These are phyloP conservation scores for Panopea generosa DNA, from an alignment of 2,888 invertebrate genomes.

Conservation along the genomic window DNA sequence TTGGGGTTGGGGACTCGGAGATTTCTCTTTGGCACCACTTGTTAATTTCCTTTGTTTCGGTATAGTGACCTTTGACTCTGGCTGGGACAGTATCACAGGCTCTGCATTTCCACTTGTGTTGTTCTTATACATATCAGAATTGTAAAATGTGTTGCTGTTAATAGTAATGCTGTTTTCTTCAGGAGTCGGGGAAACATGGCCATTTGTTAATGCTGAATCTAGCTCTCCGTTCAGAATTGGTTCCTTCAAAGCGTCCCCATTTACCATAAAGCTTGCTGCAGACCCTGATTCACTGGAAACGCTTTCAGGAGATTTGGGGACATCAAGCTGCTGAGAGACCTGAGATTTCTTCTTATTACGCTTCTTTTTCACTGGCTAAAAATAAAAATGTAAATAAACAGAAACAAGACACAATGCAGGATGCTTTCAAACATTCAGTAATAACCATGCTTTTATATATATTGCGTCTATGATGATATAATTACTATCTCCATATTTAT, in stretches of 20 bases:
- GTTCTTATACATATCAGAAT: no score
- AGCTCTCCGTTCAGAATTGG: slow-evolving; percentile 44
- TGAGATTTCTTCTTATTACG: slow-evolving; percentile 76
- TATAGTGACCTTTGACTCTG: slow-evolving; percentile 27
- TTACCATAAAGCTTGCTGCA: slow-evolving; percentile 39
- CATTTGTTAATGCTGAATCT: slow-evolving; percentile 23
- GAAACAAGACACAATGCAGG: no score
- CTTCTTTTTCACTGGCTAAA: slow-evolving; percentile 73
- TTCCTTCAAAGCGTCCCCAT: slow-evolving; percentile 39
- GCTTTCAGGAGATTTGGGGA: slow-evolving; percentile 44
- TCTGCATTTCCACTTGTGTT: neutral
- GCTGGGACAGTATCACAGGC: neutral
- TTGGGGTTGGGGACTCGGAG: slow-evolving; percentile 54
- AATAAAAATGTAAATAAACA: no score
- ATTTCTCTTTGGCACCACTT: slow-evolving; percentile 40
- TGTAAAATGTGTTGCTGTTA: no score
- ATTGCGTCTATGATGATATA: no score
- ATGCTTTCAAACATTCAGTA: no score
- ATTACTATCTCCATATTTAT: no score
- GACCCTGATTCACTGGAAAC: slow-evolving; percentile 50
- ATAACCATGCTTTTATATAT: no score
- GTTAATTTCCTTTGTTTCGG: neutral
- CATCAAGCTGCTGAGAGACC: slow-evolving; percentile 13
- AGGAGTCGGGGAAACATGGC: slow-evolving; percentile 14
- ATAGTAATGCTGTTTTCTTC: neutral